Evolutionary conservation across 2,888 invertebrate species (phyloP).

Genomic region (Erebia ligea): DNA sequence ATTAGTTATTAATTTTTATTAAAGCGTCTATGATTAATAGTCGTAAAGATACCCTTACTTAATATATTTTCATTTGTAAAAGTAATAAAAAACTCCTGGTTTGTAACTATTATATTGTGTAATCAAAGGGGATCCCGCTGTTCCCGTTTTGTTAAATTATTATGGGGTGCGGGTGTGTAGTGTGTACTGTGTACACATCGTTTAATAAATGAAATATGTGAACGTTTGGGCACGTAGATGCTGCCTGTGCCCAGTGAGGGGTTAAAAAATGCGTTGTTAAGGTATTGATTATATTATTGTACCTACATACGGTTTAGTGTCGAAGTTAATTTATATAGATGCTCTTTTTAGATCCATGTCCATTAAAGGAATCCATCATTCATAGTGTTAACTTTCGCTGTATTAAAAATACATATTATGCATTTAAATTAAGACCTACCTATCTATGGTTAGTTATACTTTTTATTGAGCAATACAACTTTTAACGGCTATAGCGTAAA

Average conservation of each 20-base stretch:
- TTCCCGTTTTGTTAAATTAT: slow-evolving; percentile 58
- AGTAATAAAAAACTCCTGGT: slow-evolving; percentile 39
- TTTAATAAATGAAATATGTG: slow-evolving; percentile 74
- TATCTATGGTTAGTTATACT: neutral
- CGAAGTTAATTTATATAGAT: slow-evolving; percentile 1
- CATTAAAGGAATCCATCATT: neutral
- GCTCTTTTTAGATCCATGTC: neutral
- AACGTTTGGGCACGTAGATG: slow-evolving; percentile 54
- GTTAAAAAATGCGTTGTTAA: slow-evolving; percentile 57
- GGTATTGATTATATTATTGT: slow-evolving; percentile 34
- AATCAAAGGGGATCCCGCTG: slow-evolving; percentile 54
- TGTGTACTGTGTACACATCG: slow-evolving; percentile 48
- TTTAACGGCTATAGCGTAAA: slow-evolving; percentile 13
- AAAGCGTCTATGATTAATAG: slow-evolving; percentile 20
- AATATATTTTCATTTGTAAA: slow-evolving; percentile 33
- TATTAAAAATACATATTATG: too few species aligned
- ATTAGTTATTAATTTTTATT: slow-evolving; percentile 12
- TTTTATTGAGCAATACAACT: slow-evolving; percentile 20
- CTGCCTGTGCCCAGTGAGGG: slow-evolving; percentile 58
- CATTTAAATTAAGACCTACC: too few species aligned
- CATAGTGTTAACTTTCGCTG: too few species aligned
- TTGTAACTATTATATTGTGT: slow-evolving; percentile 42
- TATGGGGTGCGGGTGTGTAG: slow-evolving; percentile 53
- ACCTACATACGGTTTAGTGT: slow-evolving; percentile 15
- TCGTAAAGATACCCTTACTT: slow-evolving; percentile 20